Evolutionary conservation across 2,888 invertebrate species (phyloP).

Genomic region (Drosophila subquinaria): DNA sequence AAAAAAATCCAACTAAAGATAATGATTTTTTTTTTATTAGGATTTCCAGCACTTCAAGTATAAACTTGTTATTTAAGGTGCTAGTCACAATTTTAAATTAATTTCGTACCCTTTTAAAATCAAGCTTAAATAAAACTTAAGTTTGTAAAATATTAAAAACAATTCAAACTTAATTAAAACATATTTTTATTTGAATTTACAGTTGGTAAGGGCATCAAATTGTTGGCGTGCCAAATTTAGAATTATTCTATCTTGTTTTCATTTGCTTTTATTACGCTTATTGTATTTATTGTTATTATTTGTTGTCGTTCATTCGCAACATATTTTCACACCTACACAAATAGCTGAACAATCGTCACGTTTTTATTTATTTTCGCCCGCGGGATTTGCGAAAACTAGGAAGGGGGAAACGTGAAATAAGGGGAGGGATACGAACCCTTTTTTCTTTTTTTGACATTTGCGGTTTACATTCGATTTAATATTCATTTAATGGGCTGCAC

Average conservation of each 20-base stretch:
- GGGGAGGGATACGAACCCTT: constrained; percentile 39
- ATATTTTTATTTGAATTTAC: neutral
- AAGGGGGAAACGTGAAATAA: neutral
- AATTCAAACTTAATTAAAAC: neutral
- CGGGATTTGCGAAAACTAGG: constrained; percentile 44
- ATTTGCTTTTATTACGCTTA: constrained; percentile 53
- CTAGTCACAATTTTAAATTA: neutral
- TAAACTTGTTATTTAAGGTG: no score
- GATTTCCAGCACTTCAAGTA: no score
- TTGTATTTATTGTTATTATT: constrained; percentile 59
- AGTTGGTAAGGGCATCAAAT: neutral
- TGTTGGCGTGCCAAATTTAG: no score
- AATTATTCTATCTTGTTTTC: constrained; percentile 47
- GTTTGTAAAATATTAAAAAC: neutral
- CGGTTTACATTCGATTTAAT: constrained; percentile 37
- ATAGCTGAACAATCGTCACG: constrained; percentile 80
- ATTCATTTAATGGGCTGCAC: constrained; percentile 47
- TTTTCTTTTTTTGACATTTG: constrained; percentile 20
- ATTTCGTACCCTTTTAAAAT: neutral
- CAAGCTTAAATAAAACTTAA: neutral
- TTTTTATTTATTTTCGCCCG: constrained; percentile 70
- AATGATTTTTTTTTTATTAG: neutral
- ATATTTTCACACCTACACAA: constrained; percentile 84
- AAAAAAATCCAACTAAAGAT: neutral
- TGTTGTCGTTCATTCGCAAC: constrained; percentile 68